A percentile compares a stretch with the other conserved stretches of the same genome.
Evolutionary conservation across 2,113 vertebrate species (phyloP).

Genomic region (Silurus meridionalis): DNA sequence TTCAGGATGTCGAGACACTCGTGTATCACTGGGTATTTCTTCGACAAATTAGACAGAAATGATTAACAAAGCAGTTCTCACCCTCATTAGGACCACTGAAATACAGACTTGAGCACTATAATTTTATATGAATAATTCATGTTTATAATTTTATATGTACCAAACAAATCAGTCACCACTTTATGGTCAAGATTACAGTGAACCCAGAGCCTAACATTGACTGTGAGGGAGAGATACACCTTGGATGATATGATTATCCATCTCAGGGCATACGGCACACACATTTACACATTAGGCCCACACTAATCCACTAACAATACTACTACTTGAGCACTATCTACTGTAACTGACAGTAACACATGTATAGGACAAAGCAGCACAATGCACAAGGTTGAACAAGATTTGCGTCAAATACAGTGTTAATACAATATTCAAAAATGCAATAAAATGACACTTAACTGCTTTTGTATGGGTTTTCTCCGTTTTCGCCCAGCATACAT

Average conservation of each 20-base stretch:
- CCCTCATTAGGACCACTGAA: not conserved
- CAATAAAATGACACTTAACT: slow-evolving; percentile 76
- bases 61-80: not conserved
- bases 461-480: slow-evolving; percentile 93
- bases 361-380: not conserved
- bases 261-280: no score
- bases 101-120: not conserved
- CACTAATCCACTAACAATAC: no score
- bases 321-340: no score
- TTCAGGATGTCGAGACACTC: not conserved
- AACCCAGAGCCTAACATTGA: no score
- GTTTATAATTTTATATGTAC: no score
- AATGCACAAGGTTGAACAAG: not conserved
- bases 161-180: no score
- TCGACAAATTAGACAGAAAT: not conserved
- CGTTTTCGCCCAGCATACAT: slow-evolving; percentile 92
- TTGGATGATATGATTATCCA: no score
- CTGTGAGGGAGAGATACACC: no score
- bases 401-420: no score
- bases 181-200: no score
- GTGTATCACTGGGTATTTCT: not conserved
- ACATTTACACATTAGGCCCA: no score
- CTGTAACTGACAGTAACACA: not conserved
- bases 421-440: not conserved
- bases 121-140: no score